Base-by-base conservation (phyloP, 1,140 invertebrate species). In the Drosophila murphyi region DNA sequence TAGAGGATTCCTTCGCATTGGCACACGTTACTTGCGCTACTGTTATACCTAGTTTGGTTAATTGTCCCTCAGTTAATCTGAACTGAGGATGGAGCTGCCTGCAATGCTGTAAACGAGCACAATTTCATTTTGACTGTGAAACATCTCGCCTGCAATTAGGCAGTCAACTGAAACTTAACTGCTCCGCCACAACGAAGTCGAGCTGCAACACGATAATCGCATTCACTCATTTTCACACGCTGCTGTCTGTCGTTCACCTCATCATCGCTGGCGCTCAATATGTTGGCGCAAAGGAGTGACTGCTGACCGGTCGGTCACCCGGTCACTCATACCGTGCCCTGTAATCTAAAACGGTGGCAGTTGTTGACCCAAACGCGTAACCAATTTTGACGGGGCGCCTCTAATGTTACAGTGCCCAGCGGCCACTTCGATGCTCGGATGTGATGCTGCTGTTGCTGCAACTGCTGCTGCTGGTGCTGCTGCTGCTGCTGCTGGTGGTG, bases 351-450 rank as follows among this genome's bases (percentile, higher is more conserved):
- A 56, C 52, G 62, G 80, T 59, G 72, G 64, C 80, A 76, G 72
- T 85, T 89, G 83, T 88, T 87, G 83, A 88, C 83, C 83, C 80
- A 89, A 87, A 88, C 68, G 85, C 80, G 80, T 83, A 80, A 88
- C 83, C 83, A 83, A 87, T 87, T 87, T 89, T 74, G 80, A 69
- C 70, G 10, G 52, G 69, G 60, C 83, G 80, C 62, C 69, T 69
- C 80, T 69, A 61, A 83, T 67, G 70, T 72, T 55, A 72, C 80
- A 76, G 52, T 51, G 80, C 10, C 80, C 68, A 48, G 63, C 72
- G 63, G 72, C 65, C 52, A 64, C 43, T 56, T 51, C 48, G 41
- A 7, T 10, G 51, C 20, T 20, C 20, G 20, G 20, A 20, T 20
- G 20, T 20, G 20, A 20, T 20, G 20, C 20, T 12, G 0, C 12